A percentile compares a stretch with the other conserved stretches of the same genome.
phyloP scores from a whole-genome alignment of 2,888 invertebrate species.

The Conchocele bisecta region DNA sequence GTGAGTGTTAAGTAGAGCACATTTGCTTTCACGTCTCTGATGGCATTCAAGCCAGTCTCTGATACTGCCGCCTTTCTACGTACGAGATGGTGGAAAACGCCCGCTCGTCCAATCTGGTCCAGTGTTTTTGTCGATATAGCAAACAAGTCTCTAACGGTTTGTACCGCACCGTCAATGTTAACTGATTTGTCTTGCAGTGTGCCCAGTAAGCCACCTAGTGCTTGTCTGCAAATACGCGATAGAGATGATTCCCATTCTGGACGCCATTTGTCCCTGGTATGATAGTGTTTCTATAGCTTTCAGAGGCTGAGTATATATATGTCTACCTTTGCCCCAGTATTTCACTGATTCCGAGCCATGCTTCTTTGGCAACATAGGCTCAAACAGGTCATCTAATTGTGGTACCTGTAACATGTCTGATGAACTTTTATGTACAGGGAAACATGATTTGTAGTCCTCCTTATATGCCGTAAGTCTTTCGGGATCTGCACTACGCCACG shows the following conservation, averaged over 20 bases:
- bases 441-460: too few species aligned
- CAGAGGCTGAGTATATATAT: slow-evolving; percentile 12
- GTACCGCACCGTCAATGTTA: slow-evolving; percentile 20
- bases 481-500: too few species aligned
- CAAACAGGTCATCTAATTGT: too few species aligned
- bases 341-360: background rate
- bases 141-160: slow-evolving; percentile 40
- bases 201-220: slow-evolving; percentile 27
- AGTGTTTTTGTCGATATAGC: slow-evolving; percentile 38
- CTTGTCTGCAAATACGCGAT: slow-evolving; percentile 29
- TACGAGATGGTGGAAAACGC: slow-evolving; percentile 46
- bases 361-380: too few species aligned
- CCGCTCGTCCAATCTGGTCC: slow-evolving; percentile 40
- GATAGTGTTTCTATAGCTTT: slow-evolving; percentile 9
- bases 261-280: slow-evolving; percentile 24
- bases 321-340: slow-evolving; percentile 13
- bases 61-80: slow-evolving; percentile 35
- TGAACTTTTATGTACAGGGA: too few species aligned
- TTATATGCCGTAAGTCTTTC: too few species aligned
- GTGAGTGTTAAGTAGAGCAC: slow-evolving; percentile 26
- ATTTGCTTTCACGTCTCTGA: slow-evolving; percentile 31
- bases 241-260: slow-evolving; percentile 10
- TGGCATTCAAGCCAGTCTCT: slow-evolving; percentile 26
- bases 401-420: too few species aligned
- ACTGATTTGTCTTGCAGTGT: slow-evolving; percentile 16